A percentile compares a stretch with the other conserved stretches of the same genome.
phyloP scores from a whole-genome alignment of 2,113 vertebrate genomes.

The Columbina picui region DNA sequence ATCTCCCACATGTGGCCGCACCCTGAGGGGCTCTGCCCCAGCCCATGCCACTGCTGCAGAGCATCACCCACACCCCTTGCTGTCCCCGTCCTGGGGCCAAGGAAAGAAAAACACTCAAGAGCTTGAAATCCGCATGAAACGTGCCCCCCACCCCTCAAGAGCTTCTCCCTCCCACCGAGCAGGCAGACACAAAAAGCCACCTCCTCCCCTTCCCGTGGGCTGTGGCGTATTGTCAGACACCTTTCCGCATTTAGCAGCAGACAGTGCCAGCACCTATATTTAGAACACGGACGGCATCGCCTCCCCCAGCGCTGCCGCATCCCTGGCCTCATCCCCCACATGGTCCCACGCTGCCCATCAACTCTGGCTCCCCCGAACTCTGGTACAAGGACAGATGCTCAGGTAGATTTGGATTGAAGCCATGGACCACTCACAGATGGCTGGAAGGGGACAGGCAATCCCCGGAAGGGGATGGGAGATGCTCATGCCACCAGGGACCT shows the following conservation, averaged over 20 bases:
- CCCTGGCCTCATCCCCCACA: fast-evolving
- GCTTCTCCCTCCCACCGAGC: neutral
- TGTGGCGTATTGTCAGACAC: conserved; percentile 51
- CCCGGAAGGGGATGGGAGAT: neutral
- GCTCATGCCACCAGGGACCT: neutral
- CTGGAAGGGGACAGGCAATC: neutral
- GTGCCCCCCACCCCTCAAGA: neutral
- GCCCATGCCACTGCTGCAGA: neutral
- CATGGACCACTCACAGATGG: fast-evolving
- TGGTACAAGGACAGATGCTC: neutral
- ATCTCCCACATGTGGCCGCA: fast-evolving
- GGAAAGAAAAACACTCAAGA: neutral
- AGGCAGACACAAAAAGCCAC: conserved; percentile 23
- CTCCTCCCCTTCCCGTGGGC: neutral
- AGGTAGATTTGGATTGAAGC: neutral
- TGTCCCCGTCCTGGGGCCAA: neutral
- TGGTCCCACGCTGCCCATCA: fast-evolving
- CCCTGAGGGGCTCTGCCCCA: neutral
- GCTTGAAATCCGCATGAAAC: neutral
- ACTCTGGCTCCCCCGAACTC: neutral
- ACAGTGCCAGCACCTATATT: neutral
- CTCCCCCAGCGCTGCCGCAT: neutral
- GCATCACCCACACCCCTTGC: neutral
- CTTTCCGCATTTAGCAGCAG: conserved; percentile 48
- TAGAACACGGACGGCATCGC: neutral